Evolutionary conservation across 2,888 invertebrate species (phyloP), one percentile per base, ranked within the genome.

Genomic region (Noctua janthe): DNA sequence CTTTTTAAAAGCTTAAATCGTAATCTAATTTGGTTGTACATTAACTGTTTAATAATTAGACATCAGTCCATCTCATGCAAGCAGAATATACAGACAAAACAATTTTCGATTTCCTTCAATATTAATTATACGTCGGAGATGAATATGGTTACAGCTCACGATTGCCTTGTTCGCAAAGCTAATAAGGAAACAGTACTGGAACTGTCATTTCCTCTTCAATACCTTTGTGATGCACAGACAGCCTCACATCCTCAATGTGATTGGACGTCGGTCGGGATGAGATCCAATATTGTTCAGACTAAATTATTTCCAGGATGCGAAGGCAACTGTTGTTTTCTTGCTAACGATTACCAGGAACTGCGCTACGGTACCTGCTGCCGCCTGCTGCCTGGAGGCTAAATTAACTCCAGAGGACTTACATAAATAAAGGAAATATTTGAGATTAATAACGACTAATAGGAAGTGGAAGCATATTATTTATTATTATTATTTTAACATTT

Each of bases 141-240:
- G 76, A 78, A 83, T 78, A 85, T 80, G 71, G 79, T 79, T 54
- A 80, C 76, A 78, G 39, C 51, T 29, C n/a, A n/a, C 64, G 59
- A 74, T 70, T 76, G 73, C 75, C 29, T 87, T 81, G 73, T 81
- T 80, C 43, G 43, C 20, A 35, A 74, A 81, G 78, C 49, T 88
- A 67, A 82, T 81, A 84, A 82, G 89, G 89, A 88, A 89, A 86
- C 78, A 81, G 84, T 86, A 72, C 69, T 80, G 83, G 49, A 71
- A 56, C 70, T 76, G 69, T 78, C 69, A 84, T 89, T 84, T 89
- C 90, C 88, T 70, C 47, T 86, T 51, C 66, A 82, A 69, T 81
- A 78, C 75, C 82, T 82, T 56, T 15, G 78, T 71, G 71, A 74
- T 71, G 84, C 76, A 77, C 64, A 64, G 77, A 71, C 69, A 81